Conservation (phyloP, 1,140 invertebrate species). For the Dryas iulia region DNA sequence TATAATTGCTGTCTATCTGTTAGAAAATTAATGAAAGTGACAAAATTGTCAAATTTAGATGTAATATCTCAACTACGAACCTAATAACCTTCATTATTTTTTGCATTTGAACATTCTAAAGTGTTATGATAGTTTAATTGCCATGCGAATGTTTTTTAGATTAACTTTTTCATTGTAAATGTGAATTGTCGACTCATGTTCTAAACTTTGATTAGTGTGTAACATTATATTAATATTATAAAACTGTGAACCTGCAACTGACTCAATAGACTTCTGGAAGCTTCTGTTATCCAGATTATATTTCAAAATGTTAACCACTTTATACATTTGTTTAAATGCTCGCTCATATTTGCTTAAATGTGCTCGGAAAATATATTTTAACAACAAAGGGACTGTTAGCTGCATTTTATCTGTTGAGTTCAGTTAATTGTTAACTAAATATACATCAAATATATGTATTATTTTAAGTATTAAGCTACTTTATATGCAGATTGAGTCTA, state of each 20-base stretch:
- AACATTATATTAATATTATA: conserved; percentile 17
- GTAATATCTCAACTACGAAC: neutral
- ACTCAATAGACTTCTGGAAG: neutral
- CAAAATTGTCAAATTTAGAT: conserved; percentile 12
- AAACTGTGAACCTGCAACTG: neutral
- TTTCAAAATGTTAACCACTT: neutral
- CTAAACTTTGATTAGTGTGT: neutral
- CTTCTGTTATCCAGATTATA: neutral
- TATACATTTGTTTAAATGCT: no score
- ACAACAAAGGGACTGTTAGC: neutral
- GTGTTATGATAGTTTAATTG: conserved; percentile 7
- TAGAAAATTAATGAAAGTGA: conserved; percentile 17
- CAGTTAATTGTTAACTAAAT: no score
- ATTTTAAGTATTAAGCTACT: neutral
- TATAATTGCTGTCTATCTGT: conserved; percentile 16
- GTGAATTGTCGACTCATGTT: neutral
- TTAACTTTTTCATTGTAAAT: conserved; percentile 1
- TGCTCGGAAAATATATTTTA: neutral
- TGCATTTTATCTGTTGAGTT: neutral
- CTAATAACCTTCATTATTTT: neutral
- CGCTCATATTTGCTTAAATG: neutral
- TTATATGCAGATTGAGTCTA: neutral
- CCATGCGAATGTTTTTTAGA: neutral
- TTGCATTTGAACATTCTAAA: neutral
- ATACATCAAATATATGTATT: neutral